These are phyloP conservation scores for Ericerus pela DNA, from an alignment of 1,140 invertebrate genomes.

Conservation along the genomic window DNA sequence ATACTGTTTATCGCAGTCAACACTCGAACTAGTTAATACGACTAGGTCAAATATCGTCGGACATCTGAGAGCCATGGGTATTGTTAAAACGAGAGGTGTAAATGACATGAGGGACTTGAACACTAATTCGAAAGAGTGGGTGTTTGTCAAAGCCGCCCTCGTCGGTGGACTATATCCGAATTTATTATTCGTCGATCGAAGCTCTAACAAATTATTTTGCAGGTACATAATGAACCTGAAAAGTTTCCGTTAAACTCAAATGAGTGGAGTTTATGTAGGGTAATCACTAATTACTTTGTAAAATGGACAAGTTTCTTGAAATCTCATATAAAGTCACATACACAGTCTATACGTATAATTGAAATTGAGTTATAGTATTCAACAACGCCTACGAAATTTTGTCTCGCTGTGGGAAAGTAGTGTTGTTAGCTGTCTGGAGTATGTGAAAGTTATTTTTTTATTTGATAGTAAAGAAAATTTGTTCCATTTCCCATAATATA, in stretches of 20 bases:
- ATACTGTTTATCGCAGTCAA: conserved; percentile 58
- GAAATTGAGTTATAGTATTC: too few species aligned
- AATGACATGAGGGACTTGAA: conserved; percentile 63
- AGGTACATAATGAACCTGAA: neutral
- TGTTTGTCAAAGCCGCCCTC: conserved; percentile 78
- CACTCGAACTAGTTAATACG: conserved; percentile 73
- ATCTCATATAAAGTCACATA: neutral
- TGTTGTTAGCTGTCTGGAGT: too few species aligned
- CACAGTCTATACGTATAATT: too few species aligned
- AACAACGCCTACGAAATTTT: too few species aligned
- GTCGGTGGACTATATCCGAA: conserved; percentile 78
- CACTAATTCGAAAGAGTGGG: conserved; percentile 76
- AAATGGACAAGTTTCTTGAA: neutral
- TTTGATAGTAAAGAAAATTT: too few species aligned
- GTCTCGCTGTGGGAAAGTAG: too few species aligned
- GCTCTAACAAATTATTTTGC: neutral
- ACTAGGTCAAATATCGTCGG: conserved; percentile 64
- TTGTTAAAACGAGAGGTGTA: conserved; percentile 43
- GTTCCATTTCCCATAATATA: too few species aligned
- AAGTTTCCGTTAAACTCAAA: neutral
- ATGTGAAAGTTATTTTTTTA: too few species aligned
- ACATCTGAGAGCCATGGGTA: conserved; percentile 67
- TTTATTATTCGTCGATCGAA: conserved; percentile 30
- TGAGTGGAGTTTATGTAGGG: neutral
- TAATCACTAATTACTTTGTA: neutral